Base-by-base conservation (phyloP, 2,113 vertebrate genomes). In the Motacilla alba region DNA sequence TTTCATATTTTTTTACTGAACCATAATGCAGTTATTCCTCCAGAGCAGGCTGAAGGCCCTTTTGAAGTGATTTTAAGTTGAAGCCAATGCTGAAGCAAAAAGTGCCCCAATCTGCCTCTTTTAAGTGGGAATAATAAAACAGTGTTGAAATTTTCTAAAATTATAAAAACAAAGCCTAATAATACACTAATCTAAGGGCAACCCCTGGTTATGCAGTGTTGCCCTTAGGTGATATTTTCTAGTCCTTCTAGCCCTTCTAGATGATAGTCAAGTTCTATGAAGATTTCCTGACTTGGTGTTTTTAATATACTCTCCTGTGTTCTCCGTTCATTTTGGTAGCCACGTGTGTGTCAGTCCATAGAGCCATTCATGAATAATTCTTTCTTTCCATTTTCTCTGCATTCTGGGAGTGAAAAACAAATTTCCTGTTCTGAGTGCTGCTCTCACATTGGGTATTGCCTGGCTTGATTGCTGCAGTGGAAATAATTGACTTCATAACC, bases 401-500 rank as follows among this genome's bases (percentile, higher is more conserved):
- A 30, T 44, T 19, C 39, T 50, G 35, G 7, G 17, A 11, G 13
- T 67, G 47, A 41, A 55, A 73, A 74, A 21, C 10, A 3, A 0
- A 0, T 62, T 52, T 33, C 31, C 59, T 16, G 6, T 15, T 60
- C 10, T 5, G 44, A 19, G 10, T 10, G 6, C 53, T 21, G 7
- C n/a, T 41, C 11, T 44, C 8, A 1, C 20, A 15, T 7, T 26
- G 11, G 55, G 13, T 27, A 13, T 55, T 56, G 35, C 14, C 28
- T 55, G 4, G 15, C 10, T 70, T 55, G 41, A 16, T 58, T 46
- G 37, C 46, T 63, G 6, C 16, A 43, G 17, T n/a, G 18, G 41
- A 44, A 86, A 10, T 52, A 74, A 18, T 21, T 0, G 0, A 28
- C 26, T 15, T 62, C 18, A 6, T 53, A 33, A 72, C 46, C 13